Percentiles rank a stretch among this genome's conserved stretches.
phyloP scores from a whole-genome alignment of 1,140 invertebrate species.

The Ylistrum balloti region DNA sequence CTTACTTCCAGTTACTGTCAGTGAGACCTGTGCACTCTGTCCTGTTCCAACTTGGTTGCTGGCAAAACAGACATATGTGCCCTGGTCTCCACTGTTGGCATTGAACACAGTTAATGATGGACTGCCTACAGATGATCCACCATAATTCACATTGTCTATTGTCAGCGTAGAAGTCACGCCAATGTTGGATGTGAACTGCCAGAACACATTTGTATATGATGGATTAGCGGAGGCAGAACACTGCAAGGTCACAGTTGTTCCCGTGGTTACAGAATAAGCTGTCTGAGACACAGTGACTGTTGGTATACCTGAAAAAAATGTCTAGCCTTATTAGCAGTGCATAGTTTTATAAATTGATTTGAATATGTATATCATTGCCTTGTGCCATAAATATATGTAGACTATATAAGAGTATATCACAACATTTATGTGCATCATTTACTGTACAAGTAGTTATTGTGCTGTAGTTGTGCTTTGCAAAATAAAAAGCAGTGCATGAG shows the following conservation, averaged over 20 bases:
- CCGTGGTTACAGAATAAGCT: constrained; percentile 41
- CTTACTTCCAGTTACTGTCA: constrained; percentile 54
- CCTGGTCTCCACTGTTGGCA: constrained; percentile 48
- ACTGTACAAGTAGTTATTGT: neutral
- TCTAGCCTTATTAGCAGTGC: neutral
- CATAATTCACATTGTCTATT: constrained; percentile 44
- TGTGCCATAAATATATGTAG: too few relatives aligned
- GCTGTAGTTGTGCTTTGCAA: neutral
- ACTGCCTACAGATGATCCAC: constrained; percentile 35
- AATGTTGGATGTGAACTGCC: constrained; percentile 40
- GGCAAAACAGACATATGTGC: constrained; percentile 52
- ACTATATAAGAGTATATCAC: too few relatives aligned
- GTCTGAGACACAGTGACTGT: constrained; percentile 17
- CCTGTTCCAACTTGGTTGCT: constrained; percentile 52
- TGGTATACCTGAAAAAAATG: constrained; percentile 51
- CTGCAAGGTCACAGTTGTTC: constrained; percentile 30
- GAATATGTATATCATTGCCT: neutral
- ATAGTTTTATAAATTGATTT: neutral
- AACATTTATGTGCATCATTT: neutral
- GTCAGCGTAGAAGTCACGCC: neutral
- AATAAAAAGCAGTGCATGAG: neutral
- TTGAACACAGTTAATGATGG: constrained; percentile 50
- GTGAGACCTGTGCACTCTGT: constrained; percentile 41
- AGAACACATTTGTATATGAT: constrained; percentile 47
- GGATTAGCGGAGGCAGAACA: constrained; percentile 52